Conservation (phyloP, 1,140 invertebrate species). For the Anastatus disparis region DNA sequence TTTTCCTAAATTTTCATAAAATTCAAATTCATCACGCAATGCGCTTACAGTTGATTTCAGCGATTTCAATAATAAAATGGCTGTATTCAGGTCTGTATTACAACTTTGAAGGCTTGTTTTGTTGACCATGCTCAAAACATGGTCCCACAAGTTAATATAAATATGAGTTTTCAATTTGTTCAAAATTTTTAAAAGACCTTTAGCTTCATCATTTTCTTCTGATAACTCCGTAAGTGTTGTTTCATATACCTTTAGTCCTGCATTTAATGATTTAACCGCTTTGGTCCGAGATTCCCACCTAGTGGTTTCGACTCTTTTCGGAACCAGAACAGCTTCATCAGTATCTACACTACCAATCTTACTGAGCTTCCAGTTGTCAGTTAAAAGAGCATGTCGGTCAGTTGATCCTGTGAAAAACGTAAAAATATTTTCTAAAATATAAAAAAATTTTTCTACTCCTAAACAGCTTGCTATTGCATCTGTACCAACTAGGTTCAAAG, state of each 20-base stretch:
- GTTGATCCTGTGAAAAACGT: no score
- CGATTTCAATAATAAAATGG: no score
- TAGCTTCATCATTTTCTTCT: neutral
- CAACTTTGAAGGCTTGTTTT: slow-evolving; percentile 2
- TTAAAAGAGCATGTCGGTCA: no score
- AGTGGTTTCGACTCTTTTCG: neutral
- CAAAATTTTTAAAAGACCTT: no score
- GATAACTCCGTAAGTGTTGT: neutral
- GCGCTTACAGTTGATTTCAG: no score
- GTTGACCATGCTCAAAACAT: neutral
- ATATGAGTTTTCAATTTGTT: neutral
- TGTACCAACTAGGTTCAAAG: neutral
- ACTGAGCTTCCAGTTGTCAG: no score
- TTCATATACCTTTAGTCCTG: neutral
- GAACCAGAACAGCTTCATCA: no score
- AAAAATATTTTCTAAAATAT: no score
- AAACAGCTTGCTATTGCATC: neutral
- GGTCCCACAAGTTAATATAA: neutral
- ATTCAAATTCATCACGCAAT: neutral
- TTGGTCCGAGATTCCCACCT: neutral
- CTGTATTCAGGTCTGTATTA: neutral
- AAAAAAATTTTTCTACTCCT: neutral
- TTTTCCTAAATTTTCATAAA: neutral
- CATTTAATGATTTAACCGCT: neutral
- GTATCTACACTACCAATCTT: no score